Evolutionary conservation across 2,797 vertebrate species (phyloP), one percentile per base, ranked within the genome.

Genomic region (Pagetopsis macropterus): DNA sequence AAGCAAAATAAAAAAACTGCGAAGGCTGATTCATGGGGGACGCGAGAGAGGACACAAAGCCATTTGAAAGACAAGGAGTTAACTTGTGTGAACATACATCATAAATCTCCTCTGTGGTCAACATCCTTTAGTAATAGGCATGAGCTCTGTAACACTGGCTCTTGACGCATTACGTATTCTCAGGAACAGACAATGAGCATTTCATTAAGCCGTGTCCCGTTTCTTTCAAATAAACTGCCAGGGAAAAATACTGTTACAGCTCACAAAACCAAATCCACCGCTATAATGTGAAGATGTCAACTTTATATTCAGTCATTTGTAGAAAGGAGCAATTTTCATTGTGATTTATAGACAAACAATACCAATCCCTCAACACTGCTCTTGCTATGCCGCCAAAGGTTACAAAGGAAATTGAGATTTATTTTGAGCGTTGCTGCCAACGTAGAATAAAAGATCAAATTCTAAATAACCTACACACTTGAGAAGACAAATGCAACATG

Each of bases 271-370:
- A 94, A 95, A 95, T 93, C 89, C 94, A 91, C 79, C 75, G 80
- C 88, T 84, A 90, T 94, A 94, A 95, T 90, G 91, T 65, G 87
- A 75, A 90, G 90, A 92, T 93, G 92, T 93, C 93, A 95, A 81
- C 79, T 87, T 91, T 94, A 94, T 90, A 92, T 87, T 94, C 88
- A 89, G 75, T 81, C 88, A 89, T 94, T 94, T 94, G 83, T 90
- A 89, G 87, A 89, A 92, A 91, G 90, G 80, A 92, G 90, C 91
- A 78, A 75, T 94, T 93, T 95, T 93, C 89, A 87, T 93, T 90
- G 94, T 88, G 95, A 96, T 96, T 95, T 94, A 96, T 93, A 80
- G 88, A 91, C 84, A 84, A 84, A 93, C 84, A 92, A 91, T 83
- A 75, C 72, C 90, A 92, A 93, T 95, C 93, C 95, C 94, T 95